These are phyloP conservation scores for Chromis chromis DNA, from an alignment of 2,797 vertebrate genomes.

Conservation along the genomic window DNA sequence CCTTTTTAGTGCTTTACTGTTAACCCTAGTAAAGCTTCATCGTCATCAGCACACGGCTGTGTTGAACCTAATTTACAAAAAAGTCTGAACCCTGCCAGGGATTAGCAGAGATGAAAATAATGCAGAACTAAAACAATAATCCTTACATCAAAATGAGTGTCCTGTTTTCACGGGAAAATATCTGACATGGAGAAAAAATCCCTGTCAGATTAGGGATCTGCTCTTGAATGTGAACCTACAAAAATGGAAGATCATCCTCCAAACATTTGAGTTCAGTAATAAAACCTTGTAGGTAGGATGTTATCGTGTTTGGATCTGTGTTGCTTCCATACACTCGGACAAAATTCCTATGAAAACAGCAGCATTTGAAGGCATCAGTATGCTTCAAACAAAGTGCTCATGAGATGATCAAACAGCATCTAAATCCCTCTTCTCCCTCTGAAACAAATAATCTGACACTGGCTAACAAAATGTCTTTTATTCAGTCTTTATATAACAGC, in stretches of 20 bases:
- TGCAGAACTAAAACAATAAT: slow-evolving; percentile 71
- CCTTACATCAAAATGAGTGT: slow-evolving; percentile 70
- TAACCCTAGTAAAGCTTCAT: slow-evolving; percentile 45
- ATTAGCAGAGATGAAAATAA: slow-evolving; percentile 72
- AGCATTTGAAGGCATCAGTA: neutral
- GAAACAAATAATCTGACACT: no score
- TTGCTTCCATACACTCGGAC: neutral
- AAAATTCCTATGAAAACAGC: neutral
- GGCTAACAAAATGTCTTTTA: neutral
- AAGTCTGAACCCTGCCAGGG: slow-evolving; percentile 59
- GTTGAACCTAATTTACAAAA: slow-evolving; percentile 60
- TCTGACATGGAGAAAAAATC: slow-evolving; percentile 11
- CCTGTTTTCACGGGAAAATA: slow-evolving; percentile 20
- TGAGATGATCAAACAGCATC: neutral
- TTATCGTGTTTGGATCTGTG: no score
- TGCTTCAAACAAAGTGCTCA: neutral
- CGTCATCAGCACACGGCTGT: slow-evolving; percentile 49
- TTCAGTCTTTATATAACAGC: neutral
- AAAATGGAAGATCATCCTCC: neutral
- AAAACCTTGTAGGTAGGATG: neutral
- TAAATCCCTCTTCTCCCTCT: no score
- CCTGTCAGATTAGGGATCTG: slow-evolving; percentile 5
- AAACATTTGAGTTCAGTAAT: neutral
- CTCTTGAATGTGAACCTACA: neutral
- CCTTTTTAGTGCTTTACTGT: slow-evolving; percentile 40